Base-by-base conservation (phyloP, 1,140 invertebrate species). In the Neotoxoptera formosana region DNA sequence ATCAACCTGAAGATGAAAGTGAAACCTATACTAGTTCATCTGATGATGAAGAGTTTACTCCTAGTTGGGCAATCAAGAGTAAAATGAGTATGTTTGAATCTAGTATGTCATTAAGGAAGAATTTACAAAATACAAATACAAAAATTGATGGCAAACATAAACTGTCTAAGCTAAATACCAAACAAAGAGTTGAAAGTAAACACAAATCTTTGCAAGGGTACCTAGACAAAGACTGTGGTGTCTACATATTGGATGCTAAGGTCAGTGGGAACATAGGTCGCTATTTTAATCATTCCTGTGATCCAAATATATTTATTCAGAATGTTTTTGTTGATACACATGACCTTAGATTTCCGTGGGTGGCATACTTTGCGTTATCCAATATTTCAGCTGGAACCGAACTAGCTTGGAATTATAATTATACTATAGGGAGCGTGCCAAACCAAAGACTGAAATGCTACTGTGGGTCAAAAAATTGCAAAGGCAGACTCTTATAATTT, bases 261-360 rank as follows among this genome's bases (percentile, higher is more conserved):
- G 97, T 97, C 90, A 97, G 97, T 90, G 99, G 99, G 94, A 99
- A 99, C 95, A 98, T 99, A 94, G 99, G 99, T 23, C 96, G 98
- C 94, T 99, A 99, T 95, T 96, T 99, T 45, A 99, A 99, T 96
- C 98, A 99, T 95, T 99, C 98, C 1, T 99, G 99, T 95, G 96
- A 96, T 84, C 99, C 99, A 17, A 99, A 99, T 95, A 97, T 99
- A 11, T 99, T 99, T 95, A 99, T 99, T 0, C 99, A 99, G 95
- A 99, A 99, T 96, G 98, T 99, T 17, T 99, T 99, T 95, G 98
- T 99, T 41, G 99, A 99, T 95, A 99, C 98, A 0, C 99, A 99
- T 95, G 99, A 99, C 95, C 96, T 99, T 7, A 96, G 99, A n/a
- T 99, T 99, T 95, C 99, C 99, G 0, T 99, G 98, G 98, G 98